Base-by-base conservation (phyloP, 2,888 invertebrate genomes). In the Agrotis exclamationis region DNA sequence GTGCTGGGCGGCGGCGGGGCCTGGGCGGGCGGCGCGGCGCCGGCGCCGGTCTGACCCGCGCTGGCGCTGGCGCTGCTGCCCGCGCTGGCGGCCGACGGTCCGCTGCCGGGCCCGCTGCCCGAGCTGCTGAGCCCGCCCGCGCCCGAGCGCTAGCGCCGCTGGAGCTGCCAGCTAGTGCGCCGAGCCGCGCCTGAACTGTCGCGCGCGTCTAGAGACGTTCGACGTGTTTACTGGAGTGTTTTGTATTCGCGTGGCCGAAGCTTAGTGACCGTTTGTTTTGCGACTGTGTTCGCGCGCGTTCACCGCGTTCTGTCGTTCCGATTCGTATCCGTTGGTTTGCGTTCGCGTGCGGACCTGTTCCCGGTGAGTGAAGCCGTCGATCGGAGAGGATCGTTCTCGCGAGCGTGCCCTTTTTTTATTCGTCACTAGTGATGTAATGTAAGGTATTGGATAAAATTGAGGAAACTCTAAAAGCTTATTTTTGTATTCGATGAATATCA, bases 21-120 rank as follows among this genome's bases (percentile, higher is more conserved):
- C 97, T 91, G 94, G 97, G 93, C 97, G 98, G 89, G 98, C 98
- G 96, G 98, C 93, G 98, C 98, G 95, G 96, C 97, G 97, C 97
- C 96, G 97, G 97, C 97, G 97, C 97, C 97, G 96, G 95, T 95
- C 93, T 96, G 96, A 94, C 95, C 94, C 94, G 94, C 90, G 94
- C 94, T 95, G 92, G 95, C 96, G 95, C 95, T 95, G 93, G 95
- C 96, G 93, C 93, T 95, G 94, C 94, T 95, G 93, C 94, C 94
- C 91, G 94, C 94, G 93, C 94, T 94, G 87, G 93, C 94, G 89
- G 94, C 95, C 92, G 93, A 93, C 91, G 94, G 95, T 92, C 94
- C 94, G 93, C 94, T 94, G 94, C 94, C 94, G 93, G 94, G 94
- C 90, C 94, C 95, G 95, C 95, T 94, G 93, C 95, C 95, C 93